Base-by-base conservation (phyloP, 2,797 vertebrate species). In the Rachycentron canadum region DNA sequence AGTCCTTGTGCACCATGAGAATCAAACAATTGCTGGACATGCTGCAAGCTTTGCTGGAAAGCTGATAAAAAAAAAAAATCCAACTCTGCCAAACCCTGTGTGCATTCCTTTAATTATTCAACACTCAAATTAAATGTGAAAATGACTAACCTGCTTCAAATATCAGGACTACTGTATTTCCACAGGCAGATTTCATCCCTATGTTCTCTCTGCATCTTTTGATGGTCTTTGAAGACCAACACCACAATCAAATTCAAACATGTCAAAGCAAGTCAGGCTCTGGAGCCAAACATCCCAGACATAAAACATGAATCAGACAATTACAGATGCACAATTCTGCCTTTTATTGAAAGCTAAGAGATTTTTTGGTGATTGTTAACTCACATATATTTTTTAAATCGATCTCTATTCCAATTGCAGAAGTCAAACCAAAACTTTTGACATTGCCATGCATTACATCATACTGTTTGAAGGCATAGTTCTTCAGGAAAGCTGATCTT, bases 371-470 rank as follows among this genome's bases (percentile, higher is more conserved):
- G 38, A 75, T 53, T 55, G 52, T 57, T 26, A 61, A 58, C 52
- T 49, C 13, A 38, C 34, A 30, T 11, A 64, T 60, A 70, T 66
- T 73, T 82, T 13, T 64, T 36, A 16, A 82, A 58, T 58, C 14
- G 0, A 59, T 69, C 71, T 71, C 49, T 41, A 50, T 9, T 72
- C 28, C 12, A 47, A 52, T 14, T 30, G 55, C 17, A 56, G 12
- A 38, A 50, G 52, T 41, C 25, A 5, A 23, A 64, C 50, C 32
- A 21, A 9, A 47, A 69, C 62, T 40, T 66, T n/a, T 45, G 52
- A 65, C 12, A 45, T 89, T 86, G 79, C 74, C 49, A 9, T 25
- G 55, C 19, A 32, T 83, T 90, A 73, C 84, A 84, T 87, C 82
- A 89, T 32, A 9, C 53, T 1, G 53, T 85, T 58, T 77, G 76